Conservation (phyloP, 2,113 vertebrate genomes). For the Scatophagus argus region DNA sequence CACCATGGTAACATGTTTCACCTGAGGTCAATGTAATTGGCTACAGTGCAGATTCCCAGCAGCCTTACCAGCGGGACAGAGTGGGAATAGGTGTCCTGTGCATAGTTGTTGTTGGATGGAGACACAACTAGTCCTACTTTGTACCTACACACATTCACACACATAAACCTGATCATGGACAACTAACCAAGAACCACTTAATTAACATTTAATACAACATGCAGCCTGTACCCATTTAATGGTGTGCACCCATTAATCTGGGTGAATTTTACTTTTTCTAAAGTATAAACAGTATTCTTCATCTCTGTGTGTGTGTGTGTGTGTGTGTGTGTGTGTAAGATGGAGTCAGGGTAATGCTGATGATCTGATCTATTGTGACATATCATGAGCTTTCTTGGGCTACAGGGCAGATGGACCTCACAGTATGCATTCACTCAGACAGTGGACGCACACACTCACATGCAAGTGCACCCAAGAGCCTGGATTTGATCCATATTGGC, state of each 20-base stretch:
- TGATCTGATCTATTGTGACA: slow-evolving; percentile 69
- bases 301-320: background rate
- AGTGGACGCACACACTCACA: slow-evolving; percentile 23
- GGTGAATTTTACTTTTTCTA: background rate
- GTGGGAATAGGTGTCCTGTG: slow-evolving; percentile 4
- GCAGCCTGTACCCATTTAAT: too few species aligned
- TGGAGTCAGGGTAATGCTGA: slow-evolving; percentile 30
- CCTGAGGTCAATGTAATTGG: slow-evolving; percentile 66
- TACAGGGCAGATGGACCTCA: slow-evolving; percentile 74
- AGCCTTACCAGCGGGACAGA: slow-evolving; percentile 28
- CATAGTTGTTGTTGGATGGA: background rate
- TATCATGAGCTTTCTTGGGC: slow-evolving; percentile 50
- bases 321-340: background rate
- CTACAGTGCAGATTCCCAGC: slow-evolving; percentile 37
- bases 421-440: slow-evolving; percentile 53
- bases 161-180: background rate
- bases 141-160: background rate
- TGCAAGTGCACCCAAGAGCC: slow-evolving; percentile 5
- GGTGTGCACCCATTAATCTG: background rate
- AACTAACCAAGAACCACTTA: background rate
- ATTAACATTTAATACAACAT: background rate
- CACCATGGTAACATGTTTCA: slow-evolving; percentile 72
- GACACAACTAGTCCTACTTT: slow-evolving; percentile 1
- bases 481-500: slow-evolving; percentile 41
- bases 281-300: slow-evolving; percentile 25